phyloP scores from a whole-genome alignment of 2,888 invertebrate species.

The Noctua comes region DNA sequence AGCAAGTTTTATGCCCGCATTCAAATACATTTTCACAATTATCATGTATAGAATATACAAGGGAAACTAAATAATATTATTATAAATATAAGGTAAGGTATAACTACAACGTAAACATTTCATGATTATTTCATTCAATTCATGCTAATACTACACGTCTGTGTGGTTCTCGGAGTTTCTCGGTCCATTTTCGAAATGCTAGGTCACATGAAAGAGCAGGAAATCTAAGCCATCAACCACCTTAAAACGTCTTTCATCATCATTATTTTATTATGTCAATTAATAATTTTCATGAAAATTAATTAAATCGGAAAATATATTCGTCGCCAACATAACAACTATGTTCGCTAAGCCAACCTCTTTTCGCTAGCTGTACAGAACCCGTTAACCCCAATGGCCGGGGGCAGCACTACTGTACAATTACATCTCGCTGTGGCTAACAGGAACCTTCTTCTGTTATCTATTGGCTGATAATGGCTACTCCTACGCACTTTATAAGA shows the following conservation, averaged over 20 bases:
- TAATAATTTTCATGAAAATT: background rate
- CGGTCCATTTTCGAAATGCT: too few species aligned
- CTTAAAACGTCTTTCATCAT: too few species aligned
- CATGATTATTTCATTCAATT: too few species aligned
- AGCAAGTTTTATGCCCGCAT: too few species aligned
- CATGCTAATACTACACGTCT: too few species aligned
- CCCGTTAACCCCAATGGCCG: conserved; percentile 10
- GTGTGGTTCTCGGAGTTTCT: too few species aligned
- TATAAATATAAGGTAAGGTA: too few species aligned
- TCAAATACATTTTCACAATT: background rate
- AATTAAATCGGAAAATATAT: background rate
- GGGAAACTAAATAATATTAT: background rate
- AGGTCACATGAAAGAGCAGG: too few species aligned
- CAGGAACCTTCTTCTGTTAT: conserved; percentile 72
- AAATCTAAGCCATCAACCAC: too few species aligned
- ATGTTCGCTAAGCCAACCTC: background rate
- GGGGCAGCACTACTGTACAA: conserved; percentile 60
- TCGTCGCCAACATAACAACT: background rate
- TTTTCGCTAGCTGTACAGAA: conserved; percentile 4
- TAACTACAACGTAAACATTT: too few species aligned
- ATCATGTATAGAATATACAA: background rate
- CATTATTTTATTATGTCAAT: background rate
- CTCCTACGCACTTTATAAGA: conserved; percentile 24
- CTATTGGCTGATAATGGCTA: conserved; percentile 71
- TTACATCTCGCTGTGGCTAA: conserved; percentile 62